A percentile compares a stretch with the other conserved stretches of the same genome.
Conservation (phyloP, 37 sponge, comb jelly and placozoan genomes). For the Axinella damicornis region DNA sequence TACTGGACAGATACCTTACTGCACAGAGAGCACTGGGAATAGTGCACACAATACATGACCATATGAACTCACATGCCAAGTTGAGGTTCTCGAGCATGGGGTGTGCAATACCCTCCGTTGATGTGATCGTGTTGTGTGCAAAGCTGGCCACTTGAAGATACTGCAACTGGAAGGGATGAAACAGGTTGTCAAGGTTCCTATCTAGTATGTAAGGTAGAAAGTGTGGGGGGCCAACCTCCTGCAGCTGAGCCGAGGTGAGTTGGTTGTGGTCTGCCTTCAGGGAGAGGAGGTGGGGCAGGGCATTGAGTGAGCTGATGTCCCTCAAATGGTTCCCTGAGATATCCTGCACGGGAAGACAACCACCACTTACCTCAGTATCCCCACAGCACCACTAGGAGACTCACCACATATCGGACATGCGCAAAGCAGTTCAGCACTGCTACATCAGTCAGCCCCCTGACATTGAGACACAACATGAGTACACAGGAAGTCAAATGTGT, state of each 20-base stretch:
- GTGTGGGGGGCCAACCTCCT: slow-evolving; percentile 52
- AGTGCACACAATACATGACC: neutral
- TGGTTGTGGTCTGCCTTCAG: slow-evolving; percentile 91
- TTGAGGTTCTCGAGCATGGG: slow-evolving; percentile 86
- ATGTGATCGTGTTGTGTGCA: slow-evolving; percentile 76
- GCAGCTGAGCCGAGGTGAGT: slow-evolving; percentile 67
- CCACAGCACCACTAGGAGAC: neutral
- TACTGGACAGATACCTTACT: too few relatives aligned
- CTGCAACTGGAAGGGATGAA: slow-evolving; percentile 58
- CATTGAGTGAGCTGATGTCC: slow-evolving; percentile 77
- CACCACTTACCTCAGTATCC: neutral
- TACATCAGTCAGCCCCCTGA: slow-evolving; percentile 74
- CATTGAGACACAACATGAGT: too few relatives aligned
- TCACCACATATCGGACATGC: slow-evolving; percentile 85
- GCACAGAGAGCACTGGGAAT: neutral
- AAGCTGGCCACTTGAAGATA: slow-evolving; percentile 90
- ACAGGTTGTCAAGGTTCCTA: neutral
- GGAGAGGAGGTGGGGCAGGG: slow-evolving; percentile 79
- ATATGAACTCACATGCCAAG: slow-evolving; percentile 67
- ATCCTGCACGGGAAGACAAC: slow-evolving; percentile 60
- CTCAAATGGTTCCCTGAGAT: slow-evolving; percentile 82
- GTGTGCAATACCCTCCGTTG: slow-evolving; percentile 81
- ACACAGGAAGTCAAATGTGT: too few relatives aligned
- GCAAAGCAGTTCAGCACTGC: slow-evolving; percentile 49
- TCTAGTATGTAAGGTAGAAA: neutral